Percentiles rank a stretch among this genome's conserved stretches.
These are phyloP conservation scores for Myotis daubentonii DNA, from an alignment of 2,797 vertebrate species.

Conservation along the genomic window DNA sequence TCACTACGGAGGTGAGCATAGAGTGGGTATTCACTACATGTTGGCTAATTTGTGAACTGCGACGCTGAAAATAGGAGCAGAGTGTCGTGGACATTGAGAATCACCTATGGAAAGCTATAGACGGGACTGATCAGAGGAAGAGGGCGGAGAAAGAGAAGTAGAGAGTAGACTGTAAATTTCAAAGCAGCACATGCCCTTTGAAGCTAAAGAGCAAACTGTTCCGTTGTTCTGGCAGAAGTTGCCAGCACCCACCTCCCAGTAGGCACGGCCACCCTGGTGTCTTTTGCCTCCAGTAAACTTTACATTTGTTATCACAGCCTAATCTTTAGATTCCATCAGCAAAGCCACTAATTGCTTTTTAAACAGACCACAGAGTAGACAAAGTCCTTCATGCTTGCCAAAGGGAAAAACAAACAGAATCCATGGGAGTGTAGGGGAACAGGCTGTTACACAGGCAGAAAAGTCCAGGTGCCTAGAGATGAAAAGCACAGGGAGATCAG, in stretches of 20 bases:
- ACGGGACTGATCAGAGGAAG: neutral
- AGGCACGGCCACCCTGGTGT: neutral
- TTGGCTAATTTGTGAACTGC: neutral
- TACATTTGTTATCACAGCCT: conserved; percentile 58
- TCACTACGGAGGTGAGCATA: neutral
- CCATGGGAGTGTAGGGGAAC: neutral
- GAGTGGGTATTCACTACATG: neutral
- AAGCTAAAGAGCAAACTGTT: neutral
- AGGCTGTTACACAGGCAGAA: neutral
- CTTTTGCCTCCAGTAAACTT: conserved; percentile 50
- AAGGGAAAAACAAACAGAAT: neutral
- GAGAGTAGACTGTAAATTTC: neutral
- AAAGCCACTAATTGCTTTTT: conserved; percentile 62
- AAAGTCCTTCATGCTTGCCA: neutral
- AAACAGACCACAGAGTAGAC: conserved; percentile 31
- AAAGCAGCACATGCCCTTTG: neutral
- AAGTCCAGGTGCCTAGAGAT: neutral
- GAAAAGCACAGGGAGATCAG: accelerated
- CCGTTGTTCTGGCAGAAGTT: neutral
- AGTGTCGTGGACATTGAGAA: neutral
- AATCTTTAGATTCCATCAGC: conserved; percentile 52
- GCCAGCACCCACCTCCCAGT: neutral
- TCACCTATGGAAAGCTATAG: neutral
- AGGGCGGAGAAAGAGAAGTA: neutral
- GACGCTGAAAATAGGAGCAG: neutral